These are phyloP conservation scores for Ectobius pallidus DNA, from an alignment of 2,888 invertebrate genomes.

Conservation along the genomic window DNA sequence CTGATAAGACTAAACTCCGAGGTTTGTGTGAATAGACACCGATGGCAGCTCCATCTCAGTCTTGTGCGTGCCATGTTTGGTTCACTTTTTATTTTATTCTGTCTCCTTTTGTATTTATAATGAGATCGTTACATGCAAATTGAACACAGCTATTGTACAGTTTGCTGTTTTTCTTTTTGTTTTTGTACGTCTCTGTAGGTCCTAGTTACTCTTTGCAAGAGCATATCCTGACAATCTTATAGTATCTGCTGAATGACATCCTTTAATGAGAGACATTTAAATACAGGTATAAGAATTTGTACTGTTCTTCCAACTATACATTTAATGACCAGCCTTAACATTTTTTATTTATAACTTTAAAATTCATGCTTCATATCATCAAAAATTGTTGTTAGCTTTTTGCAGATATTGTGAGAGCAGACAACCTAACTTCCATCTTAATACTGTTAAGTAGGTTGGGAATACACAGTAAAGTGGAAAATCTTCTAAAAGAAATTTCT, in stretches of 20 bases:
- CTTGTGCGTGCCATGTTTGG: neutral
- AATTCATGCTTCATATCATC: no score
- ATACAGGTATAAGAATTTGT: neutral
- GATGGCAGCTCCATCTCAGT: conserved; percentile 14
- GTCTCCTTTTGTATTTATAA: conserved; percentile 13
- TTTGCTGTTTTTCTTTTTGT: neutral
- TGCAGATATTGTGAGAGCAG: no score
- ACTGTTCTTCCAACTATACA: neutral
- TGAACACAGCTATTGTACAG: conserved; percentile 5
- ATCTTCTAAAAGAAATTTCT: no score
- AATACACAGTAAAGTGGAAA: no score
- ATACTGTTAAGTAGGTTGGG: no score
- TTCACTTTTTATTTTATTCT: conserved; percentile 1
- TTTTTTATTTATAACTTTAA: no score
- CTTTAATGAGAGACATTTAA: neutral
- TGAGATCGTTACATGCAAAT: neutral
- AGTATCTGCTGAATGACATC: neutral
- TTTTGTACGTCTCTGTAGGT: conserved; percentile 4
- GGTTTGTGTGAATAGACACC: neutral
- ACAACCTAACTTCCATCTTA: no score
- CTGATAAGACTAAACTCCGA: neutral
- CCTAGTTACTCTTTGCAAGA: neutral
- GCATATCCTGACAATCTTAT: neutral
- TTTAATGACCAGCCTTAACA: neutral
- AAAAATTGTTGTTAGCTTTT: no score